Base-by-base conservation (phyloP, 2,888 invertebrate genomes). In the Aplocera efformata region DNA sequence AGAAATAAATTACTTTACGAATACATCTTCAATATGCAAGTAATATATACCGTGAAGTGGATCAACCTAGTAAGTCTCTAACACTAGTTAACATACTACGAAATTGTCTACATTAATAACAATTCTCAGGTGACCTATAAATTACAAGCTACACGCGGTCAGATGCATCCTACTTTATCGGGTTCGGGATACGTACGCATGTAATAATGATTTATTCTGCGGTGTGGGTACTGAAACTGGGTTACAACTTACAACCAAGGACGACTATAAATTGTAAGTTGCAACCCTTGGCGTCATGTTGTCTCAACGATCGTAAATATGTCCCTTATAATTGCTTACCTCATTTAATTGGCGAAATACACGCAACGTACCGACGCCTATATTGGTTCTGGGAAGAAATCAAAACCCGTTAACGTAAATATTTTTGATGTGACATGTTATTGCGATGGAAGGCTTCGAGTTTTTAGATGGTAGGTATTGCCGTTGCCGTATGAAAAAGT, bases 261-360 rank as follows among this genome's bases (percentile, higher is more conserved):
- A 72, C 81, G 75, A 48, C 54, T 54, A 61, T 85, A 80, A 78
- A 81, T 80, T 67, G 77, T 66, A 56, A 57, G 63, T 64, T 38
- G 33, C 21, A 36, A 69, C 74, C 72, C 72, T 61, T 52, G 67
- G 76, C 75, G 75, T 76, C 77, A 71, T 70, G 71, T 81, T 80
- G 82, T 83, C 82, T 81, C 63, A 72, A 72, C 73, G 68, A 73
- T 77, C 78, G 76, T 80, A 79, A 78, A 85, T 83, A 78, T 81
- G 82, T 81, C 72, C 73, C 64, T 80, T 79, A 79, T 85, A 83
- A 86, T 86, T 85, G 79, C 67, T 66, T 60, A 55, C 58, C 58
- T 64, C 68, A 68, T 79, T 72, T 82, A 82, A 85, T 81, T 79
- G 75, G 69, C 53, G 50, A 59, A 60, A 63, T 56, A 64, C 85